Evolutionary conservation across 2,113 vertebrate genomes (phyloP), one percentile per base, ranked within the genome.

Genomic region (Bubo scandiacus): DNA sequence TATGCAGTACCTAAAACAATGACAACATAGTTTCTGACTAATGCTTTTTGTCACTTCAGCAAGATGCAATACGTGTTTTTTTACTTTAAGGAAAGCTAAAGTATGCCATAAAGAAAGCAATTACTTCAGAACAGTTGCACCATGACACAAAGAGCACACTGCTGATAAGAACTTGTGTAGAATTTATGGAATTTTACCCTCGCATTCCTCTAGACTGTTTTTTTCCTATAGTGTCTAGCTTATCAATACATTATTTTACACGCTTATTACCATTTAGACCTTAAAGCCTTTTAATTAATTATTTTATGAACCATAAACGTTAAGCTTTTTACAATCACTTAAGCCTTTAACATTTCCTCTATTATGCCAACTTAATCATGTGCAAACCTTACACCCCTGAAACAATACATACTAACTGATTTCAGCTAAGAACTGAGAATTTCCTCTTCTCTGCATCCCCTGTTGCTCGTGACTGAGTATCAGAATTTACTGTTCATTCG

Each of bases 91-190:
- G 19, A 26, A 93, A 79, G 29, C 17, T 63, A 11, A 86, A 58
- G 6, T n/a, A 45, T 4, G 26, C 22, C 42, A 58, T n/a, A 54
- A 95, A 91, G 55, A 42, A 95, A 85, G 15, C 19, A 88, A 40
- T 72, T 79, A 79, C 26, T 72, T 87, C 57, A 42, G 23, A 90
- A 79, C n/a, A 79, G 27, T 10, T 72, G 13, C 36, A 80, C 19
- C 0, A 0, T 57, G 45, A 79, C 63, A 63, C 16, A 73, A 74
- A 17, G 11, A 55, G 11, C 30, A 57, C 5, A 12, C 12, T 81
- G n/a, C 36, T 68, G n/a, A 1, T 59, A 92, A 75, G 40, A 63
- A 49, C 11, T 19, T 2, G 11, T 12, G 2, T 3, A 74, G 36
- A 70, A 89, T 30, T 57, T 62, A 70, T 23, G 10, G 47, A 40